A percentile compares a stretch with the other conserved stretches of the same genome.
Conservation (phyloP, 2,797 vertebrate species). For the Psittacula derbiana region DNA sequence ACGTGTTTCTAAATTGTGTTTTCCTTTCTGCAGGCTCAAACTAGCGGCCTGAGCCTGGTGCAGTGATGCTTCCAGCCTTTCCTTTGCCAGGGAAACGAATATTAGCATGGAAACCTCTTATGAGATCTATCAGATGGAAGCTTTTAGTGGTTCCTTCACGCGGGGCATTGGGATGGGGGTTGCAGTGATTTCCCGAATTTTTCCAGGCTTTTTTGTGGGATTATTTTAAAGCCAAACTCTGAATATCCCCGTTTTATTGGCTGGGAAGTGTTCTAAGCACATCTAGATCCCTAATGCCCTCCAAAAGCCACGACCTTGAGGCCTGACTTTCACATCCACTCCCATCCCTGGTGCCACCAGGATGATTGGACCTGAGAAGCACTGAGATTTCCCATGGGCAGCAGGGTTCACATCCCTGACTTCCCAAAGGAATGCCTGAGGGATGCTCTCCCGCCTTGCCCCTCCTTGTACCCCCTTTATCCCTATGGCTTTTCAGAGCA, state of each 20-base stretch:
- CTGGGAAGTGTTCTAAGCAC: neutral
- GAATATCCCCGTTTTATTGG: neutral
- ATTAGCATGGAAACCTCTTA: neutral
- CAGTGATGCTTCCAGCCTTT: neutral
- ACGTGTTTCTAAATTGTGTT: neutral
- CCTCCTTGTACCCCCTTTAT: rapidly evolving
- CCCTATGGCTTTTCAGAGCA: neutral
- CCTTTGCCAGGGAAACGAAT: neutral
- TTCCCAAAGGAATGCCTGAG: neutral
- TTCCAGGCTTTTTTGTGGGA: rapidly evolving
- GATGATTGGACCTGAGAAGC: rapidly evolving
- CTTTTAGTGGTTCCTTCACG: rapidly evolving
- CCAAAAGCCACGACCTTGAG: neutral
- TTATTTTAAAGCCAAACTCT: neutral
- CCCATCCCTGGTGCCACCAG: neutral
- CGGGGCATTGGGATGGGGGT: rapidly evolving
- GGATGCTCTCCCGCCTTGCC: neutral
- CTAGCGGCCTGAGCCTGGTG: neutral
- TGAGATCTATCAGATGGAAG: neutral
- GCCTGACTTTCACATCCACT: neutral
- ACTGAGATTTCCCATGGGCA: rapidly evolving
- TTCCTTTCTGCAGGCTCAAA: neutral
- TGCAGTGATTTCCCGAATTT: neutral
- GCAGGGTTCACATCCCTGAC: rapidly evolving
- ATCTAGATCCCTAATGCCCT: rapidly evolving